Evolutionary conservation across 2,797 vertebrate genomes (phyloP), one percentile per base, ranked within the genome.

Genomic region (Manis crassicaudata): DNA sequence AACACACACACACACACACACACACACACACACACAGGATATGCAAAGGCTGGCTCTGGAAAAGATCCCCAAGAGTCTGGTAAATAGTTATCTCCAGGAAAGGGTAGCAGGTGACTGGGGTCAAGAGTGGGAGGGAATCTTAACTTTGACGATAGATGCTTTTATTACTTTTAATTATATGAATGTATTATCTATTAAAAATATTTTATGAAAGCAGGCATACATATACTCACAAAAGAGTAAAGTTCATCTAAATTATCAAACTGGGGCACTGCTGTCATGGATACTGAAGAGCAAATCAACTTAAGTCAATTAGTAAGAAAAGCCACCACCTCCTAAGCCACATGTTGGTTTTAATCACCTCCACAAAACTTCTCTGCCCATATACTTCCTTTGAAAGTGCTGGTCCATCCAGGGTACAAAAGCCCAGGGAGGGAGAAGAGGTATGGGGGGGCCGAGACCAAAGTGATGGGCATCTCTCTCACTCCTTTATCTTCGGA

Each of bases 171-270:
- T 70, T 32, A 75, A 50, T 35, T 83, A 16, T 52, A 32, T 90
- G 70, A 84, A 7, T 37, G 40, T 16, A 43, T 72, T 40, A 16
- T 67, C 84, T 40, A 58, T 72, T 72, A 52, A 84, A 92, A 88
- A 80, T 32, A 50, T 37, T 67, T 52, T 32, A 92, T 52, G 50
- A 82, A 92, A 67, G 13, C 37, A 90, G 43, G n/a, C 18, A 72
- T 21, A 70, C 1, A 29, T 32, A 37, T 14, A 25, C 54, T 90
- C 85, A 68, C 21, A 46, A n/a, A 79, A 77, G 50, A 75, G 29
- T 16, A 77, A 54, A 89, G 35, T 10, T 80, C 58, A 56, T 37
- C 56, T 50, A 23, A 79, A 29, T 32, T 67, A 20, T 65, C 37
- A 43, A 43, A 8, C 21, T 40, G 63, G 40, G 50, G 13, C 11